Percentiles rank a stretch among this genome's conserved stretches.
phyloP scores from a whole-genome alignment of 2,113 vertebrate species.

The Cheirogaleus medius region DNA sequence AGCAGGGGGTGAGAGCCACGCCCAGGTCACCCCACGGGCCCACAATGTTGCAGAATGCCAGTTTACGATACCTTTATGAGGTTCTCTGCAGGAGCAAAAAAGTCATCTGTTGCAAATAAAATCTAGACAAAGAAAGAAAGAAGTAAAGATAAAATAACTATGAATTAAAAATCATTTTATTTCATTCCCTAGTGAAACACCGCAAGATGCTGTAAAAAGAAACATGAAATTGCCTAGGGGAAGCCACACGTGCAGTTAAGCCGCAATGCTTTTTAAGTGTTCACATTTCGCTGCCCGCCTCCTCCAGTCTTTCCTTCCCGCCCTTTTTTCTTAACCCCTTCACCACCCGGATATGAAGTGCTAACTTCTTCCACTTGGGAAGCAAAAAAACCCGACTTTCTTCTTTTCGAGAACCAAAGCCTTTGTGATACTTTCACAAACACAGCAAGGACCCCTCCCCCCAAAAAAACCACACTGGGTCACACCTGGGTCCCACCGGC shows the following conservation, averaged over 20 bases:
- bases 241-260: rapidly evolving
- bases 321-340: background rate
- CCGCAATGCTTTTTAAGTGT: background rate
- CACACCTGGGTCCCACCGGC: rapidly evolving
- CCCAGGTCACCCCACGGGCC: rapidly evolving
- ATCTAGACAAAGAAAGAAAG: constrained; percentile 60
- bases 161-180: background rate
- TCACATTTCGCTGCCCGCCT: background rate
- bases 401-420: background rate
- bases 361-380: background rate
- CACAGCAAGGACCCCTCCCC: background rate
- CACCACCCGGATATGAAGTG: background rate
- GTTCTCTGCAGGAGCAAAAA: constrained; percentile 78
- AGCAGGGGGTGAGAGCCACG: rapidly evolving
- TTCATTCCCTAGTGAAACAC: background rate
- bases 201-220: background rate
- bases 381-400: background rate
- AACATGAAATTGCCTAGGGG: rapidly evolving
- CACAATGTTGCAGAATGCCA: background rate
- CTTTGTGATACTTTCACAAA: background rate
- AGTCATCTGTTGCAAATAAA: constrained; percentile 75
- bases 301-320: background rate
- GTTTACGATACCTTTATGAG: constrained; percentile 64
- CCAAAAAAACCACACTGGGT: rapidly evolving
- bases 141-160: background rate